Evolutionary conservation across 2,797 vertebrate genomes (phyloP).

Genomic region (Galagoides demidoff): DNA sequence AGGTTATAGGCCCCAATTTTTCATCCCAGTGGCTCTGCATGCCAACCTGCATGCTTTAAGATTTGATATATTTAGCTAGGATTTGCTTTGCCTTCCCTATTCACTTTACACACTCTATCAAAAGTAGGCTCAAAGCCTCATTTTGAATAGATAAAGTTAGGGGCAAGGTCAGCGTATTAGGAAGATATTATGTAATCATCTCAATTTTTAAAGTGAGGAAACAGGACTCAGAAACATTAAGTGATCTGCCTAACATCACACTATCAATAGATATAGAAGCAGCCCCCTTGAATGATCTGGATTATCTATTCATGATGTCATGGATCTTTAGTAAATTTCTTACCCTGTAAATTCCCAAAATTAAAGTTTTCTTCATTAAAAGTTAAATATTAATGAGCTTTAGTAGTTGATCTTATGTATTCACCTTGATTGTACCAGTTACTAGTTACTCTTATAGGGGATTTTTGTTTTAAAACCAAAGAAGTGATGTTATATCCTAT

Average conservation of each 20-base stretch:
- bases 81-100: background rate
- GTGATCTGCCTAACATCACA: background rate
- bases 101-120: background rate
- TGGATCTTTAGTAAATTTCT: constrained; percentile 9
- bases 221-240: background rate
- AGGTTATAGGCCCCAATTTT: background rate
- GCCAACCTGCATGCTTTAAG: background rate
- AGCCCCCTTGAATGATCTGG: background rate
- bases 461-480: constrained; percentile 75
- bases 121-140: constrained; percentile 8
- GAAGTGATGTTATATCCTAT: constrained; percentile 80
- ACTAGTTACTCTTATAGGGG: constrained; percentile 58
- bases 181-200: background rate
- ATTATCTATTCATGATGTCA: constrained; percentile 13
- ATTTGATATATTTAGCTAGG: background rate
- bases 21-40: background rate
- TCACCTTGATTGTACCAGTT: constrained; percentile 54
- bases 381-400: constrained; percentile 62
- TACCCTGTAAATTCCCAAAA: background rate
- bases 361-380: constrained; percentile 26
- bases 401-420: constrained; percentile 36
- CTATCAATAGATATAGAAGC: background rate
- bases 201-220: background rate
- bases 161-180: background rate
- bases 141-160: background rate